Evolutionary conservation across 2,113 vertebrate genomes (phyloP).

Genomic region (Rhinolophus sinicus): DNA sequence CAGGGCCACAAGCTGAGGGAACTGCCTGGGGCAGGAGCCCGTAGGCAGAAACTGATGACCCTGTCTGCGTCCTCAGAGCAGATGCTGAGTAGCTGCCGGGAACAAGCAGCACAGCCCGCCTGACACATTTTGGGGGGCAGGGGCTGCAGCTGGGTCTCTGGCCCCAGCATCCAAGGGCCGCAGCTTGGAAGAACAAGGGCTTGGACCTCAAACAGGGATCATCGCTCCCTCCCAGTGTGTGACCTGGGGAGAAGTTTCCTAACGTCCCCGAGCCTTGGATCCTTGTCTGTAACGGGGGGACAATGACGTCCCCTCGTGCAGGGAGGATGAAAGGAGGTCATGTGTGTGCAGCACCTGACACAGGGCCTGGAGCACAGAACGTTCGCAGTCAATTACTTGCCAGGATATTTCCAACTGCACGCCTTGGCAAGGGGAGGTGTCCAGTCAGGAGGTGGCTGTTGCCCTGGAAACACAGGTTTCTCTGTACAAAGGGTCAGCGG

Average conservation of each 20-base stretch:
- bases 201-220: background rate
- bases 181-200: background rate
- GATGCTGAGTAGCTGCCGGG: background rate
- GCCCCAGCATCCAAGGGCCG: background rate
- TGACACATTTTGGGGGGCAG: background rate
- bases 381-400: background rate
- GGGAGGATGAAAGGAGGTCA: background rate
- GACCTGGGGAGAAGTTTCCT: background rate
- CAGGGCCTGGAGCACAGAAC: background rate
- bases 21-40: background rate
- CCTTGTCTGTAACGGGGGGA: background rate
- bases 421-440: slow-evolving; percentile 34
- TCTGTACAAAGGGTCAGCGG: slow-evolving; percentile 62
- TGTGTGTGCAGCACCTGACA: background rate
- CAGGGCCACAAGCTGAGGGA: background rate
- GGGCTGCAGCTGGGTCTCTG: background rate
- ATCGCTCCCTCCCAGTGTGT: background rate
- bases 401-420: slow-evolving; percentile 36
- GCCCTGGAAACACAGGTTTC: slow-evolving; percentile 72
- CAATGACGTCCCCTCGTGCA: background rate
- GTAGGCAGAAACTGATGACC: background rate
- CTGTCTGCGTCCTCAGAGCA: background rate
- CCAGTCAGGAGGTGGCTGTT: slow-evolving; percentile 54
- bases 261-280: background rate
- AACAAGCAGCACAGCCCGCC: background rate